A percentile compares a stretch with the other conserved stretches of the same genome.
Conservation (phyloP, 2,113 vertebrate species). For the Oceanodroma tethys region DNA sequence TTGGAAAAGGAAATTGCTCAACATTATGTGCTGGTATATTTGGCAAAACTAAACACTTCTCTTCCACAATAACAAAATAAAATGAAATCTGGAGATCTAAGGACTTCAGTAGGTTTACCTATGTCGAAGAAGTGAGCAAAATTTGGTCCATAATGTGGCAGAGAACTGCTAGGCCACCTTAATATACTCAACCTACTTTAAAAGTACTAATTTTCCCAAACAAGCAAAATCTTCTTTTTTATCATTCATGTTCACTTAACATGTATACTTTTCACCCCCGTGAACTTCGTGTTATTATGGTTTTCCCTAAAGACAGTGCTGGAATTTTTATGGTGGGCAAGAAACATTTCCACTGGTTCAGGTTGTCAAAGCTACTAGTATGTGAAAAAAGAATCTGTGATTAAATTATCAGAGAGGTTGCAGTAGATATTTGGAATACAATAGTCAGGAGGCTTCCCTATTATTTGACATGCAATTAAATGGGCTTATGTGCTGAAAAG, state of each 20-base stretch:
- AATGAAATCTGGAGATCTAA: neutral
- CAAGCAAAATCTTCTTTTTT: neutral
- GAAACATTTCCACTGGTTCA: neutral
- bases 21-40: neutral
- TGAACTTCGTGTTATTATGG: neutral
- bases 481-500: neutral
- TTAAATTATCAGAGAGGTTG: neutral
- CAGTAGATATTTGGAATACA: neutral
- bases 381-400: neutral
- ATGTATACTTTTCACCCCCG: neutral
- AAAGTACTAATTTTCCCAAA: neutral
- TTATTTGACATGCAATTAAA: constrained; percentile 10
- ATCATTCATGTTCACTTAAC: neutral
- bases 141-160: neutral
- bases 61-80: neutral
- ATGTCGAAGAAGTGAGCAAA: neutral
- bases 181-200: neutral
- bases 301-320: neutral
- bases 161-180: neutral
- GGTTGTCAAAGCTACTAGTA: neutral
- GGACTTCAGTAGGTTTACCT: neutral
- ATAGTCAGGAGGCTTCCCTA: neutral
- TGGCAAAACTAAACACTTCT: neutral
- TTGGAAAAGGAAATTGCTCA: neutral
- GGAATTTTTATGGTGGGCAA: neutral